phyloP scores from a whole-genome alignment of 2,888 invertebrate species.

The Aspidiotus destructor region DNA sequence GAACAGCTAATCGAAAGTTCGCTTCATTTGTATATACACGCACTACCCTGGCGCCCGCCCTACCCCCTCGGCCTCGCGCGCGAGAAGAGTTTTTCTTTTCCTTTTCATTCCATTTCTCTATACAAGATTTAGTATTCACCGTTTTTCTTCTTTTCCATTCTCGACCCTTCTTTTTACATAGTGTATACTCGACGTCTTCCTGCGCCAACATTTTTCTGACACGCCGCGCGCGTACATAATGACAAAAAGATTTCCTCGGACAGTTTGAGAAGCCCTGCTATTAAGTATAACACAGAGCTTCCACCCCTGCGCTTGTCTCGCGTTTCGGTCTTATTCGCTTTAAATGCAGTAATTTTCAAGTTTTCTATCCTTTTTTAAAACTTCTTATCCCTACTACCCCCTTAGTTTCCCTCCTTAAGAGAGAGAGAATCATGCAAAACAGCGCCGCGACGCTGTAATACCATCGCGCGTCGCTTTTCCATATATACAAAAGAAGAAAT shows the following conservation, averaged over 20 bases:
- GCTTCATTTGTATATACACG: constrained; percentile 1
- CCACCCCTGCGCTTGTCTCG: not conserved
- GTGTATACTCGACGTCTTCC: not conserved
- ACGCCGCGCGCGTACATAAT: not conserved
- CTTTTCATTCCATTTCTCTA: not conserved
- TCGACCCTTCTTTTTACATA: not conserved
- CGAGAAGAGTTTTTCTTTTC: not conserved
- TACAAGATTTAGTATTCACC: constrained; percentile 2
- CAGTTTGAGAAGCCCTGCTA: constrained; percentile 26
- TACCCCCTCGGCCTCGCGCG: not conserved
- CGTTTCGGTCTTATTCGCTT: constrained; percentile 28
- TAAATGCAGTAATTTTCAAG: constrained; percentile 32
- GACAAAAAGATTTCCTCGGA: constrained; percentile 7
- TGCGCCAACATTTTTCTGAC: not conserved
- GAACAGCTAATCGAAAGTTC: too few species aligned
- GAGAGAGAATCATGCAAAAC: constrained; percentile 31
- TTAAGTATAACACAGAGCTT: constrained; percentile 23
- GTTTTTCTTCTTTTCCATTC: constrained; percentile 1
- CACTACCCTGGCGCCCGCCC: not conserved
- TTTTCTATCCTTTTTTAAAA: constrained; percentile 32
- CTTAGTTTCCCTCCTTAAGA: constrained; percentile 3
- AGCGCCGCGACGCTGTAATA: constrained; percentile 33
- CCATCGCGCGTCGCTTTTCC: constrained; percentile 28
- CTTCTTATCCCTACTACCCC: constrained; percentile 26
- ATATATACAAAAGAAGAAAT: constrained; percentile 19